Percentiles rank a stretch among this genome's conserved stretches.
phyloP scores from a whole-genome alignment of 2,113 vertebrate species.

The Gallinago undulata region DNA sequence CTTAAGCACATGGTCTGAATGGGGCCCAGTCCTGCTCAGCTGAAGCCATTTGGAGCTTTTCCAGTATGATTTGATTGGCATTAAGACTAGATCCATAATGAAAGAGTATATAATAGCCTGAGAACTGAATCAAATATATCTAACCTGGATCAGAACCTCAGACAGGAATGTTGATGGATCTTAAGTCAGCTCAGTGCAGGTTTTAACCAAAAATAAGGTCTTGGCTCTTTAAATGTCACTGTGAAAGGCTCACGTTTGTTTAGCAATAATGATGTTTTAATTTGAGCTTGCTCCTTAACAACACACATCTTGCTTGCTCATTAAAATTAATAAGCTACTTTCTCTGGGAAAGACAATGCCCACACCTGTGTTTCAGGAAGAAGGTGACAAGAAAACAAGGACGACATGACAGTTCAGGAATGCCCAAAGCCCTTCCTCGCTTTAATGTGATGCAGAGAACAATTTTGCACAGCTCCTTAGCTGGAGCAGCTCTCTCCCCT shows the following conservation, averaged over 20 bases:
- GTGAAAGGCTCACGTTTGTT: not conserved
- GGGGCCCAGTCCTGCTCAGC: not conserved
- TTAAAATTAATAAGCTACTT: constrained; percentile 4
- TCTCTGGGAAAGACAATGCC: not conserved
- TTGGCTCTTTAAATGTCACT: not conserved
- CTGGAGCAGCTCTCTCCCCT: not conserved
- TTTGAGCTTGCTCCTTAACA: not conserved
- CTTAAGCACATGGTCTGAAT: not conserved
- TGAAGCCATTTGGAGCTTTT: constrained; percentile 8
- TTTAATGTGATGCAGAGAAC: not conserved
- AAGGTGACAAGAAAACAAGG: constrained; percentile 16
- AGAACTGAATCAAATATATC: constrained; percentile 4
- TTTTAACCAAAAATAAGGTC: not conserved
- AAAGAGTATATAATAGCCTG: not conserved
- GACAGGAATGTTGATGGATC: not conserved
- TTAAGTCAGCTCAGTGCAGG: not conserved
- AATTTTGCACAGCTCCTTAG: not conserved
- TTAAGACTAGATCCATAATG: not conserved
- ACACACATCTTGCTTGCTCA: not conserved
- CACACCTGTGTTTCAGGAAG: not conserved
- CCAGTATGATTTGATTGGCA: constrained; percentile 5
- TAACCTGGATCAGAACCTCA: not conserved
- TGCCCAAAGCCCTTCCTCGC: not conserved
- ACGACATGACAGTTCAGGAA: not conserved
- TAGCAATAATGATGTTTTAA: not conserved